Conservation (phyloP, 2,113 vertebrate species). For the Grantiella picta region DNA sequence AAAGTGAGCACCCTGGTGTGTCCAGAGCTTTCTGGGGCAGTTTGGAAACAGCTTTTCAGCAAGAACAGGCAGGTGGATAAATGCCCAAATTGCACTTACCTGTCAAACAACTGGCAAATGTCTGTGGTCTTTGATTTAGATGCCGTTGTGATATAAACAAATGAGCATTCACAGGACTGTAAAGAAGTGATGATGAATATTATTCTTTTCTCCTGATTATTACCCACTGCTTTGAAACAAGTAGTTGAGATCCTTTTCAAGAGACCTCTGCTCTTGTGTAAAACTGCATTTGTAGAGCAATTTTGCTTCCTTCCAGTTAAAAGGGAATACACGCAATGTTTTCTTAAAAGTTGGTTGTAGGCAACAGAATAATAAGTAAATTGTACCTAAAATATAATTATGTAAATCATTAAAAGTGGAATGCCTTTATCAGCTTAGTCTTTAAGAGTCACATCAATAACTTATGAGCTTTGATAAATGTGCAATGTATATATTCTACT, state of each 20-base stretch:
- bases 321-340: neutral
- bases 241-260: neutral
- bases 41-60: neutral
- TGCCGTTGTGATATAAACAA: neutral
- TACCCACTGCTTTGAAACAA: neutral
- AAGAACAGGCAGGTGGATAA: neutral
- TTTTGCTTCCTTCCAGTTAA: neutral
- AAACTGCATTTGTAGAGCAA: neutral
- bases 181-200: neutral
- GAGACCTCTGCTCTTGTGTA: neutral
- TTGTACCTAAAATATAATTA: slow-evolving; percentile 22
- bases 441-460: slow-evolving; percentile 31
- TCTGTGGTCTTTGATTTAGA: neutral
- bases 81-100: neutral
- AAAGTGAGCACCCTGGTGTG: neutral
- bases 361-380: slow-evolving; percentile 3
- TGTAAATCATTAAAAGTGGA: slow-evolving; percentile 15
- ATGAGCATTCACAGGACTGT: neutral
- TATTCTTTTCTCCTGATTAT: neutral
- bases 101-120: neutral
- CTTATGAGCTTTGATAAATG: slow-evolving; percentile 10
- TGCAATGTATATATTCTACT: neutral
- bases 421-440: neutral
- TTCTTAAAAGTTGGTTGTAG: slow-evolving; percentile 13
- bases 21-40: neutral